Base-by-base conservation (phyloP, 2,797 vertebrate species). In the Acridotheres tristis region DNA sequence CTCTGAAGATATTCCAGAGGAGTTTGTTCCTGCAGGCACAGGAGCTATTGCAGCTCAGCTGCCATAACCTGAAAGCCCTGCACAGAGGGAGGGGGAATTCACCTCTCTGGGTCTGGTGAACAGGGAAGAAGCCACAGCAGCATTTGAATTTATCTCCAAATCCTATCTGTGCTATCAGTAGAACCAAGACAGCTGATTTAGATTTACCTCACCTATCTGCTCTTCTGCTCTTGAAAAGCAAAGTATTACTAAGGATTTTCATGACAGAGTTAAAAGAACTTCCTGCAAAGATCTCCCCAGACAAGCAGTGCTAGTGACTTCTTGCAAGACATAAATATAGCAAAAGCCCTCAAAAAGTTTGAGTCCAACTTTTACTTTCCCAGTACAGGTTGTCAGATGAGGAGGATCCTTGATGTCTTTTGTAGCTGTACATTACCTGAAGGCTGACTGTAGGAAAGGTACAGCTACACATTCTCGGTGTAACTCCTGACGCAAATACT, bases 371-470 rank as follows among this genome's bases (percentile, higher is more conserved):
- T 91, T 45, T 16, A 10, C 67, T 91, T 82, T 85, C 53, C 73
- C 48, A 76, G 84, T 9, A 53, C 45, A 81, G 45, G 34, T 0
- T 94, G 91, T 76, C 95, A 79, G 62, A 51, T 3, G 47, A 88
- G 58, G 55, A 51, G 3, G 51, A 88, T 22, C 71, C 86, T 78
- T 84, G 59, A 90, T 34, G 68, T 42, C 82, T 63, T 87, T 65
- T 93, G 89, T 86, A 88, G 73, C 11, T 54, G 55, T 21, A 34
- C 27, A 16, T 63, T 63, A 90, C 90, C 84, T 65, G 42, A 42
- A 82, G 88, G 89, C 63, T 87, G 63, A 81, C 83, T 91, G 38
- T 14, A 76, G 67, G 79, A 85, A 91, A 94, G 63, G 67, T 10
- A 73, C 16, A 88, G 50, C 53, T 59, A 61, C 8, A n/a, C 51